Evolutionary conservation across 2,888 invertebrate genomes (phyloP).

Genomic region (Epistrophe eligans): DNA sequence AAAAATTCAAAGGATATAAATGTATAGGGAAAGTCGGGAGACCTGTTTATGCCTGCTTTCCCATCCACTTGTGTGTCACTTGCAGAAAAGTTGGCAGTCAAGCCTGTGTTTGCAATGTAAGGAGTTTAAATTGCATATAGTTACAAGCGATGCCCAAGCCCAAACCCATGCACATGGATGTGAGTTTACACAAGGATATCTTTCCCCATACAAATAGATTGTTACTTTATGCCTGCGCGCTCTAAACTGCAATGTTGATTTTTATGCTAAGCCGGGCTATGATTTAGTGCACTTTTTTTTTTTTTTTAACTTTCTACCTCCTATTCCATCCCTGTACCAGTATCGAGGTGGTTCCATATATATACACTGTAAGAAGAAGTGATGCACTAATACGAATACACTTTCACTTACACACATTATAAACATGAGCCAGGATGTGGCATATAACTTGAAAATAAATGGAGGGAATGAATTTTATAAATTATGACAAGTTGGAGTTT

Average conservation of each 20-base stretch:
- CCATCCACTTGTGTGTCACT: conserved; percentile 31
- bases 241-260: conserved; percentile 68
- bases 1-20: conserved; percentile 21
- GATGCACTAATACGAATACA: conserved; percentile 31
- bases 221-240: conserved; percentile 50
- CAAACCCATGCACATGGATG: background rate
- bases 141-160: conserved; percentile 4
- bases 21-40: background rate
- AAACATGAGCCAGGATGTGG: conserved; percentile 14
- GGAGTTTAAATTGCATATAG: conserved; percentile 37
- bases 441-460: conserved; percentile 53
- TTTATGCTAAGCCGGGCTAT: conserved; percentile 61
- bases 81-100: conserved; percentile 40
- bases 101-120: conserved; percentile 6
- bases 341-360: background rate
- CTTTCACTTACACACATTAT: conserved; percentile 49
- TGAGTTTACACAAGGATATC: conserved; percentile 48
- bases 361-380: background rate
- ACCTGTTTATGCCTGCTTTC: background rate
- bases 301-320: background rate
- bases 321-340: background rate
- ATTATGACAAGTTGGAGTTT: conserved; percentile 73
- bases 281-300: conserved; percentile 51
- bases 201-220: conserved; percentile 40
- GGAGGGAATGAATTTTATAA: conserved; percentile 60